These are phyloP conservation scores for Platichthys stellatus DNA, from an alignment of 2,113 vertebrate species.

Conservation along the genomic window DNA sequence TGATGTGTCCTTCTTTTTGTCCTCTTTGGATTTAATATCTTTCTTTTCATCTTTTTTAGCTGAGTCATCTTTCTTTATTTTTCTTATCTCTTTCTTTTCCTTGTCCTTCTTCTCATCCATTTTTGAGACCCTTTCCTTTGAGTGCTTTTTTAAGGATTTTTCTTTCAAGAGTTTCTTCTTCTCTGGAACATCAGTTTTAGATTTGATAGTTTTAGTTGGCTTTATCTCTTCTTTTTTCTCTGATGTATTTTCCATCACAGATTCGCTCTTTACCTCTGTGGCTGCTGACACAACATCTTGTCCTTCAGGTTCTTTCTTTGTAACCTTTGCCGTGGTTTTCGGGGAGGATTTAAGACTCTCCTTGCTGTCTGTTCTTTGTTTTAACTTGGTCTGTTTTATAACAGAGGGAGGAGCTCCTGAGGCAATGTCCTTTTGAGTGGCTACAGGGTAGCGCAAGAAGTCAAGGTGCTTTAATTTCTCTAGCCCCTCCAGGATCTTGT, in stretches of 20 bases:
- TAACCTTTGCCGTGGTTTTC: slow-evolving; percentile 85
- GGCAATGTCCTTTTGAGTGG: slow-evolving; percentile 92
- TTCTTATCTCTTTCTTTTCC: slow-evolving; percentile 96
- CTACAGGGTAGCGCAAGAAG: slow-evolving; percentile 94
- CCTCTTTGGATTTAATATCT: slow-evolving; percentile 88
- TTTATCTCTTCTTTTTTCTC: slow-evolving; percentile 89
- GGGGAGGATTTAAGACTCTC: slow-evolving; percentile 95
- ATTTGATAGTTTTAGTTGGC: slow-evolving; percentile 83
- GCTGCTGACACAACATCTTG: slow-evolving; percentile 84
- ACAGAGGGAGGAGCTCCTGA: slow-evolving; percentile 85
- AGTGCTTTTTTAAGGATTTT: slow-evolving; percentile 91
- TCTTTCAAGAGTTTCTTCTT: slow-evolving; percentile 95
- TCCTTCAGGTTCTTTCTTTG: slow-evolving; percentile 87
- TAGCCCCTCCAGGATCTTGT: slow-evolving; percentile 96
- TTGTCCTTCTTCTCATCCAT: slow-evolving; percentile 98
- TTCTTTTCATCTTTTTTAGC: slow-evolving; percentile 94
- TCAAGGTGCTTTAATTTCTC: slow-evolving; percentile 97
- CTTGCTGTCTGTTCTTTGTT: slow-evolving; percentile 95
- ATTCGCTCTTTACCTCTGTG: slow-evolving; percentile 86
- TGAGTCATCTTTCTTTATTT: slow-evolving; percentile 90
- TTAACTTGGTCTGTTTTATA: slow-evolving; percentile 92
- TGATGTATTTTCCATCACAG: slow-evolving; percentile 86
- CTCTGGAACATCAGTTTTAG: slow-evolving; percentile 89
- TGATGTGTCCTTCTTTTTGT: slow-evolving; percentile 88
- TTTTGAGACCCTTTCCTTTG: slow-evolving; percentile 94